Evolutionary conservation across 1,140 invertebrate genomes (phyloP).

Genomic region (Sesamia nonagrioides): DNA sequence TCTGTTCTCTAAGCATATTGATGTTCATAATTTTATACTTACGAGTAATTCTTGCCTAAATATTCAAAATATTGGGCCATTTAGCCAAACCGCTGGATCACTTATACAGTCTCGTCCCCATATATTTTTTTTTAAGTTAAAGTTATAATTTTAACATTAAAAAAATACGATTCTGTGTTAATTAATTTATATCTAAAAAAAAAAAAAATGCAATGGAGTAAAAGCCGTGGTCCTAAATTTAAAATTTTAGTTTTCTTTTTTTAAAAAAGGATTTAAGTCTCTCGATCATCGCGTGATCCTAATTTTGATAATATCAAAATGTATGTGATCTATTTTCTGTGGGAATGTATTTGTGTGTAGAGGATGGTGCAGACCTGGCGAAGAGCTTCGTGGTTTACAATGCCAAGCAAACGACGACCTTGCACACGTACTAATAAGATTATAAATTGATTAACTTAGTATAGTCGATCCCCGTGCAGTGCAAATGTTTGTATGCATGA

Average conservation of each 20-base stretch:
- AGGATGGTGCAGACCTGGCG: no score
- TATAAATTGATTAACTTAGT: no score
- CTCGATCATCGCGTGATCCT: conserved; percentile 31
- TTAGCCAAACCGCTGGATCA: neutral
- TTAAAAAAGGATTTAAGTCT: conserved; percentile 1
- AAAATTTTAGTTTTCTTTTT: neutral
- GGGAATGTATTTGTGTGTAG: conserved; percentile 1
- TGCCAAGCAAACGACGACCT: no score
- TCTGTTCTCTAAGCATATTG: no score
- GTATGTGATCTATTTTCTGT: conserved; percentile 33
- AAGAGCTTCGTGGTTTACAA: no score
- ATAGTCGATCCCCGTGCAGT: no score
- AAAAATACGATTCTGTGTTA: conserved; percentile 22
- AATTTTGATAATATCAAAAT: conserved; percentile 39
- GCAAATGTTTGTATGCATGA: no score
- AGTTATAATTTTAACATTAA: neutral
- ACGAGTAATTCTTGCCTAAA: no score
- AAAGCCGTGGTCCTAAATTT: conserved; percentile 34
- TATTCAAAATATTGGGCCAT: no score
- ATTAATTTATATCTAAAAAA: conserved; percentile 19
- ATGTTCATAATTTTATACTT: no score
- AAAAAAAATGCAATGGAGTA: neutral
- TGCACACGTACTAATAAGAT: no score
- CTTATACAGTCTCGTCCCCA: neutral
- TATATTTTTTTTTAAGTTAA: neutral